Percentiles rank a stretch among this genome's conserved stretches.
Evolutionary conservation across 2,113 vertebrate genomes (phyloP).

Genomic region (Pipa parva): DNA sequence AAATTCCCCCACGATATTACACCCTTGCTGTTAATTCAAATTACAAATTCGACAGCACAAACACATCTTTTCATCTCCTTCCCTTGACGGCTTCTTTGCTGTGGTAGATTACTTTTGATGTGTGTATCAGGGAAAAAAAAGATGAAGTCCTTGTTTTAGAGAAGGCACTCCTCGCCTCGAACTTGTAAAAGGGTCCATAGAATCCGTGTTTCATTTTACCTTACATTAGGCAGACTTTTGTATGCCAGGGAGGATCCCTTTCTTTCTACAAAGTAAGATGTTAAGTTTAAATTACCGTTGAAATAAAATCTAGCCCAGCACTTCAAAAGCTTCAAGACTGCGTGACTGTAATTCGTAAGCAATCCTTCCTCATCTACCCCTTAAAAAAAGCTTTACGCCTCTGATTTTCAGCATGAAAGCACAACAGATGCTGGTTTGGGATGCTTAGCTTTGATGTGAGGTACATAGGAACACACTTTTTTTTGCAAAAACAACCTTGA

Average conservation of each 20-base stretch:
- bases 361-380: slow-evolving; percentile 6
- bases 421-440: neutral
- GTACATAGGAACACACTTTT: neutral
- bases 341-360: neutral
- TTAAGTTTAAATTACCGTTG: slow-evolving; percentile 28
- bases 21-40: slow-evolving; percentile 6
- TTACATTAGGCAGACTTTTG: neutral
- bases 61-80: neutral
- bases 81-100: neutral
- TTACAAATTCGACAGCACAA: neutral
- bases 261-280: slow-evolving; percentile 10
- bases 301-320: slow-evolving; percentile 6
- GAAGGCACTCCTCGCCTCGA: neutral
- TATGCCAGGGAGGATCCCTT: neutral
- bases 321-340: neutral
- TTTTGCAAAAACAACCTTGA: neutral
- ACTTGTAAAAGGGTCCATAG: neutral
- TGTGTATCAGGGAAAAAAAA: neutral
- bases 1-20: slow-evolving; percentile 2
- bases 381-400: slow-evolving; percentile 5
- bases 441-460: neutral
- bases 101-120: neutral
- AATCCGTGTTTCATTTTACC: neutral
- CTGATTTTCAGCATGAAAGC: slow-evolving; percentile 11
- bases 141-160: neutral